phyloP scores from a whole-genome alignment of 2,888 invertebrate genomes.

The Dasypogon diadema region DNA sequence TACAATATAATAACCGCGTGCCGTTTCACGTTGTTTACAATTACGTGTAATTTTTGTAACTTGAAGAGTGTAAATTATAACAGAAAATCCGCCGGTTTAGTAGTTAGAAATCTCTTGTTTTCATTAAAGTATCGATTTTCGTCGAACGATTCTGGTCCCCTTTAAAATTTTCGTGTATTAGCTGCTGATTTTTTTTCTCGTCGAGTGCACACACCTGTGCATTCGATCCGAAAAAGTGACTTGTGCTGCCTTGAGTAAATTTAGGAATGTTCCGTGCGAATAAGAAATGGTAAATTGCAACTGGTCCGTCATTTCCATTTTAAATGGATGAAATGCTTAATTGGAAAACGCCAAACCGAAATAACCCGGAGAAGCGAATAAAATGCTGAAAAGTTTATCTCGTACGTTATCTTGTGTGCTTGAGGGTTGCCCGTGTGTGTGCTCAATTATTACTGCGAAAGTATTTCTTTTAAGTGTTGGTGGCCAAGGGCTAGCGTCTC shows the following conservation, averaged over 20 bases:
- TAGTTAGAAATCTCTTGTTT: not conserved
- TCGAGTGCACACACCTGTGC: slow-evolving; percentile 51
- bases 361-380: slow-evolving; percentile 9
- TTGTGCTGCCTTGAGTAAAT: slow-evolving; percentile 6
- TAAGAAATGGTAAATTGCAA: not conserved
- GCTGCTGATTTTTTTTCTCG: slow-evolving; percentile 4
- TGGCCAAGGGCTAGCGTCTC: slow-evolving; percentile 65
- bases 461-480: slow-evolving; percentile 58
- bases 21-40: slow-evolving; percentile 57
- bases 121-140: slow-evolving; percentile 25
- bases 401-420: slow-evolving; percentile 55
- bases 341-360: slow-evolving; percentile 15
- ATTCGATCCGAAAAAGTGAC: slow-evolving; percentile 33
- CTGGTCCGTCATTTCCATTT: not conserved
- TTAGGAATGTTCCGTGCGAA: not conserved
- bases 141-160: not conserved
- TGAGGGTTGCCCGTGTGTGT: slow-evolving; percentile 53
- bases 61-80: slow-evolving; percentile 24
- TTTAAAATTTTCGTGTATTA: slow-evolving; percentile 32
- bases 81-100: not conserved
- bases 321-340: slow-evolving; percentile 14
- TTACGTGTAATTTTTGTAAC: slow-evolving; percentile 51
- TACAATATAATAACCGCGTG: slow-evolving; percentile 58
- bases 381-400: slow-evolving; percentile 56
- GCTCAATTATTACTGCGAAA: slow-evolving; percentile 53